A percentile compares a stretch with the other conserved stretches of the same genome.
phyloP scores from a whole-genome alignment of 2,888 invertebrate species.

The Mactromeris polynyma region DNA sequence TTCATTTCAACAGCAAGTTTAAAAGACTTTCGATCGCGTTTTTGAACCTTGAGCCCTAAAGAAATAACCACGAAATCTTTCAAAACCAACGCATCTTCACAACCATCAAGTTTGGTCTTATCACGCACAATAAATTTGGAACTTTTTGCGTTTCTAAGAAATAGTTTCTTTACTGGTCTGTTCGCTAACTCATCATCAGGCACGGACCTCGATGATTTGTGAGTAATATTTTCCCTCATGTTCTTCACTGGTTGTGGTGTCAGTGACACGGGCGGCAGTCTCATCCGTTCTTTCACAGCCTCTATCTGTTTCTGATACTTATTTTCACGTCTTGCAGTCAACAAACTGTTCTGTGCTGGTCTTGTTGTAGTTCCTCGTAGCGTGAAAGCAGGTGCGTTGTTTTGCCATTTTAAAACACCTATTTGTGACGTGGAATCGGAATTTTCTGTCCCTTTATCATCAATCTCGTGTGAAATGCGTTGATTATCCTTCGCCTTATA shows the following conservation, averaged over 20 bases:
- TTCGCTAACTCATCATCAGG: slow-evolving; percentile 38
- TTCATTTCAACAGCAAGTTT: slow-evolving; percentile 58
- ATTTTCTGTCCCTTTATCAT: slow-evolving; percentile 8
- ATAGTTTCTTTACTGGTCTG: slow-evolving; percentile 52
- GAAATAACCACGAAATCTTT: slow-evolving; percentile 55
- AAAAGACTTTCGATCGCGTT: slow-evolving; percentile 56
- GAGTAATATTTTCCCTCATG: slow-evolving; percentile 32
- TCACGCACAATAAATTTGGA: slow-evolving; percentile 55
- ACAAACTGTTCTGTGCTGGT: not conserved
- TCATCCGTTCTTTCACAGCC: slow-evolving; percentile 50
- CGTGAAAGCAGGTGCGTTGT: slow-evolving; percentile 53
- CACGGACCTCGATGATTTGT: slow-evolving; percentile 34
- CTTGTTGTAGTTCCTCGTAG: slow-evolving; percentile 25
- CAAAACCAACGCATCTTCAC: slow-evolving; percentile 60
- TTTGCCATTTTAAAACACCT: slow-evolving; percentile 55
- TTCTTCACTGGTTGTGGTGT: slow-evolving; percentile 63
- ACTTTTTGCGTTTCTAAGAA: slow-evolving; percentile 53
- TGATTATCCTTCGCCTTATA: slow-evolving; percentile 39
- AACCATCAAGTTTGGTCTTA: slow-evolving; percentile 58
- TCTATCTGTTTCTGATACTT: slow-evolving; percentile 63
- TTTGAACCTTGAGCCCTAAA: slow-evolving; percentile 51
- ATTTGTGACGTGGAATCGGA: not conserved
- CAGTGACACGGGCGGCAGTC: slow-evolving; percentile 41
- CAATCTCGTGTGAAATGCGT: not conserved
- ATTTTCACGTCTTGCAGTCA: slow-evolving; percentile 45